Percentiles rank a stretch among this genome's conserved stretches.
phyloP scores from a whole-genome alignment of 2,113 vertebrate species.

The Takifugu flavidus region DNA sequence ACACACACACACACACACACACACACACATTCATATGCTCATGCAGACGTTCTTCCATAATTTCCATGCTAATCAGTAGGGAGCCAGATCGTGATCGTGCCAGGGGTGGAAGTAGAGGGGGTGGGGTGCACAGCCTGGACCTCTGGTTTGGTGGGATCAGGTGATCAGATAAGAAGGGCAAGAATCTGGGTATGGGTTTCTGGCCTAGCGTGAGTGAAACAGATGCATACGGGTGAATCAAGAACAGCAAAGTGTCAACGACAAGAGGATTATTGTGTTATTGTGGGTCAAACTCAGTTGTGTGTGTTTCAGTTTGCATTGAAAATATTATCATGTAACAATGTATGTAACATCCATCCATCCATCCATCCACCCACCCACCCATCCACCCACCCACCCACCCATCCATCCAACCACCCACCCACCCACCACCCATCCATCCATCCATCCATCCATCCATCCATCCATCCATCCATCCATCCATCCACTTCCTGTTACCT shows the following conservation, averaged over 20 bases:
- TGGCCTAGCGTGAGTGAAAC: constrained; percentile 37
- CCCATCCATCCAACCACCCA: too few species aligned
- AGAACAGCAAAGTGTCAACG: constrained; percentile 19
- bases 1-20: constrained; percentile 22
- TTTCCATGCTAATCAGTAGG: constrained; percentile 67
- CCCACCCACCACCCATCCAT: too few species aligned
- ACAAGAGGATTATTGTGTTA: too few species aligned
- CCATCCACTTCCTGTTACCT: too few species aligned
- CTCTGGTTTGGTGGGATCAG: constrained; percentile 39
- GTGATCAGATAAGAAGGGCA: constrained; percentile 37
- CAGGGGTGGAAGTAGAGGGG: constrained; percentile 28
- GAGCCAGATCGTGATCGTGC: constrained; percentile 50
- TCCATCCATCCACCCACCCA: too few species aligned
- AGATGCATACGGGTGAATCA: constrained; percentile 33
- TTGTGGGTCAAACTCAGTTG: too few species aligned
- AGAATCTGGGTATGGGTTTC: constrained; percentile 32
- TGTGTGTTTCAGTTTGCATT: too few species aligned
- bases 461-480: too few species aligned
- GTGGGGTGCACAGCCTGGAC: constrained; percentile 32
- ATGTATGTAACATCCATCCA: too few species aligned
- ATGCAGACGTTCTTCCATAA: constrained; percentile 54
- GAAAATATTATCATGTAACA: too few species aligned
- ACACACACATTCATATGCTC: constrained; percentile 46
- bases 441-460: too few species aligned
- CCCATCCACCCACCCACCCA: too few species aligned